Conservation (phyloP, 2,888 invertebrate species). For the Coenonympha glycerion region DNA sequence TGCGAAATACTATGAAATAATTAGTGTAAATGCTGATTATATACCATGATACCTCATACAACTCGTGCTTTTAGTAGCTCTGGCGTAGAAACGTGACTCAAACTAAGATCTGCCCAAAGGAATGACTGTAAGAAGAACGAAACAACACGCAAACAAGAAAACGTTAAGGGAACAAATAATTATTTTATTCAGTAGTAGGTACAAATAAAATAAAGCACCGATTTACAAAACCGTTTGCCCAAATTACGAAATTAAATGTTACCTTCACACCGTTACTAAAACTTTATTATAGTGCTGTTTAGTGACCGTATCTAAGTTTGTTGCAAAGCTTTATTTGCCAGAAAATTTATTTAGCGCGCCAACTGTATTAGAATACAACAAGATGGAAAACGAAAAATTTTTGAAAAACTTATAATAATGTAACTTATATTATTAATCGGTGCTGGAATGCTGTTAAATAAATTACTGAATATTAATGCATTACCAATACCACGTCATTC, state of each 20-base stretch:
- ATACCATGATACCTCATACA: not conserved
- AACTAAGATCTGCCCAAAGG: not conserved
- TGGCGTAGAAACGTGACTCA: not conserved
- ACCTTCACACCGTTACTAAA: not conserved
- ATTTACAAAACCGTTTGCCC: no score
- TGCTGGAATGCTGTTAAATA: not conserved
- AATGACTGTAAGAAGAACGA: not conserved
- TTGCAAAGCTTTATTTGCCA: not conserved
- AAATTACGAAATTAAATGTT: not conserved
- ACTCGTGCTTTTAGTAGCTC: not conserved
- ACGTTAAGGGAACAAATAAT: not conserved
- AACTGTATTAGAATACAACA: not conserved
- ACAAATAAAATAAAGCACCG: not conserved
- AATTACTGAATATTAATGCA: not conserved
- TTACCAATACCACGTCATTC: not conserved
- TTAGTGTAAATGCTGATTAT: not conserved
- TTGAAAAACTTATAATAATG: not conserved
- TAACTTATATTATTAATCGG: no score
- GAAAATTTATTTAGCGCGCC: not conserved
- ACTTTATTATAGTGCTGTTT: not conserved
- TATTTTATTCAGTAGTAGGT: no score
- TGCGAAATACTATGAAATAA: not conserved
- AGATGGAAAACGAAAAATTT: not conserved
- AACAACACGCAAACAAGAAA: slow-evolving; percentile 1
- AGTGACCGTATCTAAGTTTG: not conserved